phyloP scores from a whole-genome alignment of 2,888 invertebrate genomes.

The Patella caerulea region DNA sequence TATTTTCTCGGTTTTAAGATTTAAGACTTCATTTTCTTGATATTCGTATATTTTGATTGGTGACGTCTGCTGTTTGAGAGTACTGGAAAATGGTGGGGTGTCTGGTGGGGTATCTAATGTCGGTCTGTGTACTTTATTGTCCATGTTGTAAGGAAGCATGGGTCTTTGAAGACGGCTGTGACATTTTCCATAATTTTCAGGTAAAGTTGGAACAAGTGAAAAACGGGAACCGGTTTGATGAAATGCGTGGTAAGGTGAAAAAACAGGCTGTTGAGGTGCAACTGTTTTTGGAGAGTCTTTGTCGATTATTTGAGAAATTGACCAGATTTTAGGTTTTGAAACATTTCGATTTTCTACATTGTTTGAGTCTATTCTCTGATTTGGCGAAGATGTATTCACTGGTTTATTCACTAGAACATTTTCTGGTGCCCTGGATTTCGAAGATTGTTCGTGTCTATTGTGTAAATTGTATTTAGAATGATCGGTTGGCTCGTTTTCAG shows the following conservation, averaged over 20 bases:
- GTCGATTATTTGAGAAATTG: conserved; percentile 44
- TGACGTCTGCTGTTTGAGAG: conserved; percentile 11
- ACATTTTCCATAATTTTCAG: background rate
- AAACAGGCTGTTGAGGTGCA: conserved; percentile 6
- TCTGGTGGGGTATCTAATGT: conserved; percentile 26
- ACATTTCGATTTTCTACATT: background rate
- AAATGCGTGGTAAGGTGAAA: background rate
- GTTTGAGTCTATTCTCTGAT: background rate
- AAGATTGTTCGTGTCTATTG: background rate
- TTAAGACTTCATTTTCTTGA: conserved; percentile 20
- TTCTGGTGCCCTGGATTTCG: background rate
- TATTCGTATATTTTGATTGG: conserved; percentile 9
- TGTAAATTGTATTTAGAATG: background rate
- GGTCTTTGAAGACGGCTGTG: background rate
- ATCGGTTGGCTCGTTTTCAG: conserved; percentile 4
- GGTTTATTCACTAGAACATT: conserved; percentile 9
- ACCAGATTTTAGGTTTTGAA: conserved; percentile 47
- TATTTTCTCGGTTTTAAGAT: conserved; percentile 20
- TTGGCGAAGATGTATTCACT: conserved; percentile 1
- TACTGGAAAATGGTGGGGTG: conserved; percentile 21
- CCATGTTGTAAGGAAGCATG: background rate
- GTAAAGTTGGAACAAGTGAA: background rate
- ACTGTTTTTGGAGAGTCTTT: conserved; percentile 6
- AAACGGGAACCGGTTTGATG: conserved; percentile 5
- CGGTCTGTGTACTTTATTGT: conserved; percentile 13